phyloP scores from a whole-genome alignment of 1,140 invertebrate genomes.

The Drosophila baimaii region DNA sequence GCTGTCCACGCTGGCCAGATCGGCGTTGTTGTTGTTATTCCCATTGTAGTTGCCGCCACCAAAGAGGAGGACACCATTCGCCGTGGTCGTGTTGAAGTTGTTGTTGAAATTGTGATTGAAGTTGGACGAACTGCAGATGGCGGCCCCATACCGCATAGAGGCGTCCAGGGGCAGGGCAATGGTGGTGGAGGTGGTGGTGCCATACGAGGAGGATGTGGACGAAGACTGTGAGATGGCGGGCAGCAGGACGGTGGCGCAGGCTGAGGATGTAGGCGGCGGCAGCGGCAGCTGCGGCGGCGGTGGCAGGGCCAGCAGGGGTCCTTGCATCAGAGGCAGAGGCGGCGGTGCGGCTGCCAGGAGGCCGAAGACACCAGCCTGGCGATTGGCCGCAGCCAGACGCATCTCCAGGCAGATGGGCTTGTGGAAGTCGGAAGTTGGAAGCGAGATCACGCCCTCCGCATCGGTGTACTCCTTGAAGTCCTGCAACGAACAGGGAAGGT shows the following conservation, averaged over 20 bases:
- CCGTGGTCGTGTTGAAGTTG: conserved; percentile 84
- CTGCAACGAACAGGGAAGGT: conserved; percentile 84
- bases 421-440: conserved; percentile 91
- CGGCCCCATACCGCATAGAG: conserved; percentile 55
- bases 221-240: conserved; percentile 76
- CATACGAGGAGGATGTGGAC: conserved; percentile 80
- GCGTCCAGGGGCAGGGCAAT: conserved; percentile 80
- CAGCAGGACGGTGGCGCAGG: conserved; percentile 34
- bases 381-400: conserved; percentile 79
- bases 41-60: conserved; percentile 81
- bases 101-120: conserved; percentile 85
- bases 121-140: conserved; percentile 66
- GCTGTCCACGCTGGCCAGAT: conserved; percentile 91
- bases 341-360: conserved; percentile 39
- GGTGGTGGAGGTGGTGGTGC: conserved; percentile 79
- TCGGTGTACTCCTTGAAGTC: conserved; percentile 95
- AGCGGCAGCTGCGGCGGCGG: conserved; percentile 30
- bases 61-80: conserved; percentile 59
- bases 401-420: conserved; percentile 92
- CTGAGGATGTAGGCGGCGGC: neutral
- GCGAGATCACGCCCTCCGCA: conserved; percentile 93
- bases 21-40: conserved; percentile 86
- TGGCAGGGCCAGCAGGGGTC: conserved; percentile 30
- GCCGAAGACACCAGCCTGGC: conserved; percentile 69
- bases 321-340: conserved; percentile 19